Evolutionary conservation across 2,797 vertebrate species (phyloP), one percentile per base, ranked within the genome.

Genomic region (Malurus splendens): DNA sequence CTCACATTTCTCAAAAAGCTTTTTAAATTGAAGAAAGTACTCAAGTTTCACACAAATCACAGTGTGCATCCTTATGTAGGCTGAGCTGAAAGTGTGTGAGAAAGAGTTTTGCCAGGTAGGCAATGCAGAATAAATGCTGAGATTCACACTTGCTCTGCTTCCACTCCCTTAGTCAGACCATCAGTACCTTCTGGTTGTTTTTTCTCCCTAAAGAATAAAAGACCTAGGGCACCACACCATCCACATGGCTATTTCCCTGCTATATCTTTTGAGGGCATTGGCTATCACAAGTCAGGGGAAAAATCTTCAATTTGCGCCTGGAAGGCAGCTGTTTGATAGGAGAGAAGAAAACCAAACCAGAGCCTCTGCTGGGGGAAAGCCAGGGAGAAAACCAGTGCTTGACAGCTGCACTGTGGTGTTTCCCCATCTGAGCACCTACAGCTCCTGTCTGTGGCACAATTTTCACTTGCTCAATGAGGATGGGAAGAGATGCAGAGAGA

Each of bases 371-470:
- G 17, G 9, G 14, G 25, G 23, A 84, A 73, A 51, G 36, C 19
- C 23, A 55, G 36, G 32, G 32, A 82, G 47, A 65, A 50, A 62
- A 50, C 6, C 1, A 23, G 18, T 36, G 54, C 38, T 79, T 4
- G 3, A n/a, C 67, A 73, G 71, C 59, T 81, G 44, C 14, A 50
- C 6, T 15, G 27, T 6, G 5, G 8, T 42, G 45, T 48, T 72
- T 5, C 19, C 19, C 1, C 0, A 0, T 28, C 17, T 42, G 20
- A 60, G 24, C 19, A 68, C 0, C 4, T 66, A 9, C 12, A 32
- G 39, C 33, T 90, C 9, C 32, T 30, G n/a, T 27, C 57, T 71
- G 32, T 55, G 25, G 25, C 19, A 60, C 17, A 67, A 13, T 14
- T 47, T 36, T 62, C 16, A n/a, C 51, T 48, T 62, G 14, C 18